Percentiles rank a stretch among this genome's conserved stretches.
phyloP scores from a whole-genome alignment of 2,797 vertebrate species.

The Myotis findleyi region DNA sequence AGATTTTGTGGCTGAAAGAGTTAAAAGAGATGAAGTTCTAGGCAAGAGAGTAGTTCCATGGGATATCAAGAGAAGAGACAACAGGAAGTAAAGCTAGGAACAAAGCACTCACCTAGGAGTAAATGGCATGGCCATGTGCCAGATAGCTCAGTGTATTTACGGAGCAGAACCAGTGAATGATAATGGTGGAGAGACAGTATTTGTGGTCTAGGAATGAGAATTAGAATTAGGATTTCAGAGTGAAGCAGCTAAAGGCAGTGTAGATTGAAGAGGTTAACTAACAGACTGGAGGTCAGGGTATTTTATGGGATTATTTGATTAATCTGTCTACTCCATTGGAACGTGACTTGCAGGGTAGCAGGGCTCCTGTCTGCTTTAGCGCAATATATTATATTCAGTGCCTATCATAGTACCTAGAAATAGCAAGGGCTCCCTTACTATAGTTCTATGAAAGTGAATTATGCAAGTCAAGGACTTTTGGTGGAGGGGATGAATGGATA shows the following conservation, averaged over 20 bases:
- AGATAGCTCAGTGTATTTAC: background rate
- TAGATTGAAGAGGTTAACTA: background rate
- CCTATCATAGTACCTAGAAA: background rate
- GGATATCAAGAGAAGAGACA: background rate
- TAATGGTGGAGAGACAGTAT: background rate
- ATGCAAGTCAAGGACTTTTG: background rate
- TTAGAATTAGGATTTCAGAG: background rate
- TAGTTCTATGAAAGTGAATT: background rate
- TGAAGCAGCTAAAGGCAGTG: background rate
- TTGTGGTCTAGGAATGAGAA: background rate
- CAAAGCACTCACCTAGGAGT: background rate
- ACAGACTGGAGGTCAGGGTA: background rate
- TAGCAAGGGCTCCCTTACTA: background rate
- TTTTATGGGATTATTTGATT: background rate
- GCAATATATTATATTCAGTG: background rate
- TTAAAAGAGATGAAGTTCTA: background rate
- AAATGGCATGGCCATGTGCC: background rate
- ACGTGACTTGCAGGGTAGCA: background rate
- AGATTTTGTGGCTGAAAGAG: background rate
- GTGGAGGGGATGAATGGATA: background rate
- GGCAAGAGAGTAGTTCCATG: background rate
- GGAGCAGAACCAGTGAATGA: background rate
- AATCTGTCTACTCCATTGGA: background rate
- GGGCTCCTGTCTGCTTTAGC: background rate
- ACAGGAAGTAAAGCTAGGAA: background rate